These are phyloP conservation scores for Streptopelia turtur DNA, from an alignment of 2,797 vertebrate genomes.

Conservation along the genomic window DNA sequence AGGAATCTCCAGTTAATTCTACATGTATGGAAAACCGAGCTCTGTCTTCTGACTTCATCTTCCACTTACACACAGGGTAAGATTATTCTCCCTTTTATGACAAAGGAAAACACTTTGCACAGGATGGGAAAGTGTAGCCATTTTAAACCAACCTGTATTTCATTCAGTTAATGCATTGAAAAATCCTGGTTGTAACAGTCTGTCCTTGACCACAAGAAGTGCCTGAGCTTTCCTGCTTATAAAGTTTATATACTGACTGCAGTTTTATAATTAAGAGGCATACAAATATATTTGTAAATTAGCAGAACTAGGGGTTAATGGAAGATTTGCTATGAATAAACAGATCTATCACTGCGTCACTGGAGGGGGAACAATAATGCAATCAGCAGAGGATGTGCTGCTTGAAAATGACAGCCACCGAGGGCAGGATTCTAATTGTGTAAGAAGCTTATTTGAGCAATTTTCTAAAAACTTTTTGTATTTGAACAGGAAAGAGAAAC, in stretches of 20 bases:
- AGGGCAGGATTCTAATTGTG: constrained; percentile 45
- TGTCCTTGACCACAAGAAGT: background rate
- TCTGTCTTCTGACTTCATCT: background rate
- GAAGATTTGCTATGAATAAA: constrained; percentile 45
- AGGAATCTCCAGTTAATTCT: background rate
- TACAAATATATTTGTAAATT: constrained; percentile 32
- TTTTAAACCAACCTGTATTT: background rate
- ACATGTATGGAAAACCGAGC: background rate
- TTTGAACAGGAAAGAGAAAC: constrained; percentile 11
- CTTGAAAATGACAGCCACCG: constrained; percentile 7
- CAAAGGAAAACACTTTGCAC: background rate
- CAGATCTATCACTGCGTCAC: constrained; percentile 6
- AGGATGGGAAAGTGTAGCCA: background rate
- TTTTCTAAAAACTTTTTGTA: constrained; percentile 22
- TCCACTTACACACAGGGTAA: background rate
- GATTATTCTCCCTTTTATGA: background rate
- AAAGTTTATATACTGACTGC: background rate
- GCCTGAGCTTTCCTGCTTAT: background rate
- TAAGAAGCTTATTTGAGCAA: constrained; percentile 37
- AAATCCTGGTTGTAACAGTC: background rate
- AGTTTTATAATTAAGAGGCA: background rate
- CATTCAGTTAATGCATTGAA: background rate
- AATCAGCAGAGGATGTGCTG: constrained; percentile 54
- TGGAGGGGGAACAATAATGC: constrained; percentile 55
- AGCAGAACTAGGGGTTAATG: constrained; percentile 12